Conservation (phyloP, 1,140 invertebrate genomes). For the Aphis craccivora region DNA sequence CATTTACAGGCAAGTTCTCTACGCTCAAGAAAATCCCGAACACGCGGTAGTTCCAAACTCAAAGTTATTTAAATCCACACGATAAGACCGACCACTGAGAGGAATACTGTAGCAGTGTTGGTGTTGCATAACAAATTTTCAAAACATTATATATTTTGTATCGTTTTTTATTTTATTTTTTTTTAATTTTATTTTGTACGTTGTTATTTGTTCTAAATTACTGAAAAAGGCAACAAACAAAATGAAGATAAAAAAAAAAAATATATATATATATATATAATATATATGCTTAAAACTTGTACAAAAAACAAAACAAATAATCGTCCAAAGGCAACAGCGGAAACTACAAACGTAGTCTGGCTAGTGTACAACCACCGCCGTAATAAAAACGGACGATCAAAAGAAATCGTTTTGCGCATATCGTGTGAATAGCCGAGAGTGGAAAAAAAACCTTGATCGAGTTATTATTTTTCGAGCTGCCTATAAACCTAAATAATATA, state of each 20-base stretch:
- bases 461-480: not conserved
- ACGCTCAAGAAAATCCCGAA: not conserved
- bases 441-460: not conserved
- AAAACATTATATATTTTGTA: not conserved
- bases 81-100: not conserved
- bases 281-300: not conserved
- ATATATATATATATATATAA: not conserved
- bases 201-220: not conserved
- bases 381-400: conserved; percentile 14
- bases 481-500: not conserved
- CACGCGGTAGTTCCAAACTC: not conserved
- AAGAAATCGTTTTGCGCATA: not conserved
- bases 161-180: not conserved
- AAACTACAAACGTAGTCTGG: conserved; percentile 37
- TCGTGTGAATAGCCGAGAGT: not conserved
- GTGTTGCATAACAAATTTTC: not conserved
- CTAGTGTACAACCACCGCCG: not conserved
- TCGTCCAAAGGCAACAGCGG: conserved; percentile 13
- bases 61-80: not conserved
- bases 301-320: conserved; percentile 14
- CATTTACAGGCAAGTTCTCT: not conserved
- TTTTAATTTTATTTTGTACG: not conserved
- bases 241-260: not conserved
- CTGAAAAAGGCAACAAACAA: not conserved
- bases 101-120: not conserved